Evolutionary conservation across 1,140 invertebrate species (phyloP).

Genomic region (Steinernema khuongi): DNA sequence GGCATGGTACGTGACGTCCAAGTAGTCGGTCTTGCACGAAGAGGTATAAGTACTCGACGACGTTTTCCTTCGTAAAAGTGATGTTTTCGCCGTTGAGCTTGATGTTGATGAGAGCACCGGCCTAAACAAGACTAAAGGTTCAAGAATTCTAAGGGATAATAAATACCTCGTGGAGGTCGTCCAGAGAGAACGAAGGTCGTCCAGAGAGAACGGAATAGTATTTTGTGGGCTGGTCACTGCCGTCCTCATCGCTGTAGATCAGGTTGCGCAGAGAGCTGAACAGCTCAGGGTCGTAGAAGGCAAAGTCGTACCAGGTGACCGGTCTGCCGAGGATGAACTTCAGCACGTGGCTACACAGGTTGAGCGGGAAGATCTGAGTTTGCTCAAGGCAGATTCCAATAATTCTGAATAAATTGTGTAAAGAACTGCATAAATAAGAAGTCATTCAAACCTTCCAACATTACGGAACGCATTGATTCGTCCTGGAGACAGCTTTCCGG

Average conservation of each 20-base stretch:
- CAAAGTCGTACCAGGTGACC: constrained; percentile 90
- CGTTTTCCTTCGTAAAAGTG: constrained; percentile 82
- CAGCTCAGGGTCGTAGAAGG: constrained; percentile 94
- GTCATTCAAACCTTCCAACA: constrained; percentile 76
- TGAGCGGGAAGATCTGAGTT: constrained; percentile 95
- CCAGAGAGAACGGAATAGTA: constrained; percentile 67
- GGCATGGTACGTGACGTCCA: constrained; percentile 82
- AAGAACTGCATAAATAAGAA: constrained; percentile 6
- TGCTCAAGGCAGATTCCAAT: constrained; percentile 92
- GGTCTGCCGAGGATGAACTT: constrained; percentile 87
- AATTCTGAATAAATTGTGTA: constrained; percentile 66
- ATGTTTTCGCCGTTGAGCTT: constrained; percentile 81
- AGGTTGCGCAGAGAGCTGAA: constrained; percentile 92
- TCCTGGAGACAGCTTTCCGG: constrained; percentile 80
- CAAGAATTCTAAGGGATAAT: neutral
- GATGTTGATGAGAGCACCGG: constrained; percentile 82
- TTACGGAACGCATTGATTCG: constrained; percentile 95
- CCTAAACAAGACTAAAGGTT: constrained; percentile 69
- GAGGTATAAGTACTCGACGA: constrained; percentile 94
- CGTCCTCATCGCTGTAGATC: constrained; percentile 71
- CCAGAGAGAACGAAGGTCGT: constrained; percentile 80
- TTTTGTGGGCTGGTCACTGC: constrained; percentile 71
- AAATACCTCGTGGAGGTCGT: constrained; percentile 56
- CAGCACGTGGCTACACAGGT: constrained; percentile 90
- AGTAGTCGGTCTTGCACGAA: constrained; percentile 95